Base-by-base conservation (phyloP, 2,797 vertebrate genomes). In the Phrynocephalus vlangalii region DNA sequence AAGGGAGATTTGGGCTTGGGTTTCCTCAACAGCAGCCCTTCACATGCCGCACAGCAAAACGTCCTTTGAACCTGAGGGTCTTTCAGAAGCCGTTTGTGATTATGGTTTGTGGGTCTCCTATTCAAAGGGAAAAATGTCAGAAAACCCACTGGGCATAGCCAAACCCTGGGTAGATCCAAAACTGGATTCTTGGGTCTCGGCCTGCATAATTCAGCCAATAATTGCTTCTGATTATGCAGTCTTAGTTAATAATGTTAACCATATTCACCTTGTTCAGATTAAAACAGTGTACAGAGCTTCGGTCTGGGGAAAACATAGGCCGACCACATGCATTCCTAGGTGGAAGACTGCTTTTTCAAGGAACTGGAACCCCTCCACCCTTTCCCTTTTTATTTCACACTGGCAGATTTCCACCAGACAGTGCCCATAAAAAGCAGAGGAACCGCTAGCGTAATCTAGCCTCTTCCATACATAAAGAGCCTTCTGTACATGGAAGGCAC, bases 181-280 rank as follows among this genome's bases (percentile, higher is more conserved):
- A 24, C 28, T 48, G 52, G 33, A n/a, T 60, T 44, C 22, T 81
- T 63, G 33, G 79, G 48, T 30, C 30, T 71, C 7, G 20, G n/a
- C 48, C n/a, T 86, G 86, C 48, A 85, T 79, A 83, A 86, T 91
- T 79, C 88, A 92, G 84, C 63, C 89, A 89, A 91, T 0, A 0
- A 79, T 72, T 63, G 18, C 63, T 71, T 11, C 30, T 67, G 92
- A 93, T 93, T 88, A 91, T 91, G 90, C 78, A 84, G 67, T 93
- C 52, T 71, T 79, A 30, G 33, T 60, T 30, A 44, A 77, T 85
- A 11, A 26, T 77, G 60, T 82, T 78, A 70, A 44, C 18, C 50
- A 66, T n/a, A 83, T 83, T 66, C 56, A 30, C n/a, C 38, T 83
- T 52, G n/a, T 38, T 63, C 18, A 68, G 18, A 78, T 83, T 78